Evolutionary conservation across 2,888 invertebrate species (phyloP), one percentile per base, ranked within the genome.

Genomic region (Rotaria macrura): DNA sequence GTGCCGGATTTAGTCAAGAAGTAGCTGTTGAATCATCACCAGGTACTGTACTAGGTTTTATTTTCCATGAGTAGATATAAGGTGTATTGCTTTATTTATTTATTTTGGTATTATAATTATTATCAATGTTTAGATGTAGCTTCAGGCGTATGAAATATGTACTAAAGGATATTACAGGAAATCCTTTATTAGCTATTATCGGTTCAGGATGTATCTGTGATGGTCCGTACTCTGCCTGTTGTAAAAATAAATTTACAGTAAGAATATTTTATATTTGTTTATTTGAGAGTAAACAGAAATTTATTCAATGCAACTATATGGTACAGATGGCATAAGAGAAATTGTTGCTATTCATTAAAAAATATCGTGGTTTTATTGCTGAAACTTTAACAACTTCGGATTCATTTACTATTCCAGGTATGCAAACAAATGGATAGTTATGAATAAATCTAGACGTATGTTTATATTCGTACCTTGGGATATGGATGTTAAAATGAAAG

Each of bases 1-100:
- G 89, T 86, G 89, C 89, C 10, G 89, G 90, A 14, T 87, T 84
- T 83, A 88, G 87, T 25, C 88, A 89, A 87, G 89, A 89, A 57
- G 87, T 90, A 23, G 87, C 86, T 5, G 88, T 91, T 6, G 89
- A 90, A 87, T 88, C 90, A 12, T 90, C 90, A 5, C 88, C 88
- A 0, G 91, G 90, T 38, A 88, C 88, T 34, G 87, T 89, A 14
- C 88, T 89, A 25, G 91, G 90, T 84, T 89, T 88, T 85, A 89
- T 90, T n/a, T 88, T 86, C 85, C 90, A 91, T 86, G 84, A 87
- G 90, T 90, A 87, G 88, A 89, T 87, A 14, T 17, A 40, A 79
- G n/a, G n/a, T n/a, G n/a, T n/a, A n/a, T n/a, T n/a, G n/a, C n/a
- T n/a, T n/a, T n/a, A n/a, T n/a, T n/a, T n/a, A n/a, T n/a, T n/a